Evolutionary conservation across 2,113 vertebrate genomes (phyloP).

Genomic region (Ginglymostoma cirratum): DNA sequence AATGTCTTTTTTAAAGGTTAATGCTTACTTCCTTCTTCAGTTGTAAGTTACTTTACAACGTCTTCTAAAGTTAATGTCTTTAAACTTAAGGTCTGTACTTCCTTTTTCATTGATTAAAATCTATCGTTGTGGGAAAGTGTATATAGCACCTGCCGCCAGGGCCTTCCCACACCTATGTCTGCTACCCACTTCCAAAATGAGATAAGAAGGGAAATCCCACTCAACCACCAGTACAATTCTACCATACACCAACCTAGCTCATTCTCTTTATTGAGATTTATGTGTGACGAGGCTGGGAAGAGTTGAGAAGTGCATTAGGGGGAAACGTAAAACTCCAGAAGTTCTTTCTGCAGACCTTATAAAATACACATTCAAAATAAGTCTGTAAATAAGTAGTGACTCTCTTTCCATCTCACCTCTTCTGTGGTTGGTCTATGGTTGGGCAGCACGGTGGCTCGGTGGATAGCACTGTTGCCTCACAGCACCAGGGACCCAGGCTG

Average conservation of each 20-base stretch:
- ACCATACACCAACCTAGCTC: not conserved
- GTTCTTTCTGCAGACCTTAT: not conserved
- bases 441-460: too few species aligned
- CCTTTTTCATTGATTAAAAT: too few species aligned
- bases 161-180: too few species aligned
- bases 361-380: not conserved
- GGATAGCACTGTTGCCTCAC: too few species aligned
- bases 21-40: too few species aligned
- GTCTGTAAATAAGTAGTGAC: not conserved
- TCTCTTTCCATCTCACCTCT: not conserved
- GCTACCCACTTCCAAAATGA: not conserved
- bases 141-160: too few species aligned
- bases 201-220: not conserved
- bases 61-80: too few species aligned
- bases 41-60: too few species aligned
- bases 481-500: too few species aligned
- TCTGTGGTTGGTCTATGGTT: not conserved
- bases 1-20: too few species aligned
- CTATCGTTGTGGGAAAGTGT: not conserved
- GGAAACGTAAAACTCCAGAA: not conserved
- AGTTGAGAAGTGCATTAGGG: not conserved
- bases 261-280: not conserved
- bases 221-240: too few species aligned
- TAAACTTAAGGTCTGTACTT: too few species aligned
- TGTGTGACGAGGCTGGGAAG: not conserved